These are phyloP conservation scores for Drosophila serrata DNA, from an alignment of 1,140 invertebrate genomes.

Conservation along the genomic window DNA sequence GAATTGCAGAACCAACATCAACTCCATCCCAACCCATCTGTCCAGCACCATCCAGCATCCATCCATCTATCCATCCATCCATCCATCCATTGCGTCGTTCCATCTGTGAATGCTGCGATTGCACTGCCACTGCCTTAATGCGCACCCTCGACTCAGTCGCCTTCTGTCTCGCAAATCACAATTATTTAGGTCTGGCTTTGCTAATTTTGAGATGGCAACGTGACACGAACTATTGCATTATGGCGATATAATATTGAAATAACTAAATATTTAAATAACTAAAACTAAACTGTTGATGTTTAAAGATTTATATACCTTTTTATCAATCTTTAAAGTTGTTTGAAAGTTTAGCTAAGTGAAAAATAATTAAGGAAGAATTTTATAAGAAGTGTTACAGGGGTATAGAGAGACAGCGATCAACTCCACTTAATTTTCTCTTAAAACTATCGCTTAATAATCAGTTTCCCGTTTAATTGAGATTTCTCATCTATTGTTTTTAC, in stretches of 20 bases:
- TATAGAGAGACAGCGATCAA: too few relatives aligned
- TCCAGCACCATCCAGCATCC: constrained; percentile 1
- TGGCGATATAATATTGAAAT: neutral
- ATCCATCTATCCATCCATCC: constrained; percentile 15
- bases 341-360: neutral
- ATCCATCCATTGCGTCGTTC: constrained; percentile 23
- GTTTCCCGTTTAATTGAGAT: constrained; percentile 1
- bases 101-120: constrained; percentile 21
- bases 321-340: neutral
- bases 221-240: constrained; percentile 9
- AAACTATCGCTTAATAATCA: neutral
- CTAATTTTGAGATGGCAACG: constrained; percentile 10
- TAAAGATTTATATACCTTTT: too few relatives aligned
- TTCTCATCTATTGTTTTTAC: constrained; percentile 1
- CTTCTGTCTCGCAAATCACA: constrained; percentile 32
- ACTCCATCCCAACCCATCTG: constrained; percentile 7
- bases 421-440: too few relatives aligned
- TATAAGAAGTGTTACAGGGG: too few relatives aligned
- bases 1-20: constrained; percentile 3
- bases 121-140: constrained; percentile 31
- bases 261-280: too few relatives aligned
- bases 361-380: too few relatives aligned
- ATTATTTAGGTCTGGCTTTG: constrained; percentile 41
- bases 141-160: constrained; percentile 43
- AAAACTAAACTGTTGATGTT: neutral